Base-by-base conservation (phyloP, 37 sponge, comb jelly and placozoan genomes). In the Beroe ovata region DNA sequence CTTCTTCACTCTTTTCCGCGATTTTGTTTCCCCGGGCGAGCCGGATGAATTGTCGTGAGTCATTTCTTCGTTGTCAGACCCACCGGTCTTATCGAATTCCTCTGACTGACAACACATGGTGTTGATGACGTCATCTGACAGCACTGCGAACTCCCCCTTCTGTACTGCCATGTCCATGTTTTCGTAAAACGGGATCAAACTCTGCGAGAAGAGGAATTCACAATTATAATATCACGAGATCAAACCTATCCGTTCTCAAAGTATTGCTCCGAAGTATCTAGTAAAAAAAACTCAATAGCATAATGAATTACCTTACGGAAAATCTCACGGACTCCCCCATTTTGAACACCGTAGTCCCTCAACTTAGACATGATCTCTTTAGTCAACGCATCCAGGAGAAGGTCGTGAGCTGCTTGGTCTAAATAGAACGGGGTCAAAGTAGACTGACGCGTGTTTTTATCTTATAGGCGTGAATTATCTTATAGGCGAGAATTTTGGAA, bases 351-450 rank as follows among this genome's bases (percentile, higher is more conserved):
- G 14, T 66, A 25, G 2, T 66, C 69, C 35, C 25, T 66, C 2
- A 66, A 37, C 36, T 66, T 66, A 8, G 33, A 29, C 16, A 66
- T 34, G 36, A 66, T 66, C 36, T 66, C 69, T 4, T 37, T 1
- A 4, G 69, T 66, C 69, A 66, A 29, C 2, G 34, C 69, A 14
- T 66, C 69, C 33, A 66, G 69, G 8, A 66, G 16, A 25, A 33
- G 25, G 36, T 32, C 18, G 69, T 47, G 54, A 47, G 54, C 54
- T 47, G 54, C 54, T 47, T 47, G 54, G 54, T 47, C 54, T 47
- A 11, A 47, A 47, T 6, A 11, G 54, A 47, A n/a, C n/a, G n/a
- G n/a, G n/a, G n/a, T n/a, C n/a, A n/a, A n/a, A n/a, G n/a, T n/a
- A n/a, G n/a, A n/a, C n/a, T n/a, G n/a, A n/a, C n/a, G n/a, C n/a